Percentiles rank a stretch among this genome's conserved stretches.
These are phyloP conservation scores for Cottus gobio DNA, from an alignment of 2,113 vertebrate species.

Conservation along the genomic window DNA sequence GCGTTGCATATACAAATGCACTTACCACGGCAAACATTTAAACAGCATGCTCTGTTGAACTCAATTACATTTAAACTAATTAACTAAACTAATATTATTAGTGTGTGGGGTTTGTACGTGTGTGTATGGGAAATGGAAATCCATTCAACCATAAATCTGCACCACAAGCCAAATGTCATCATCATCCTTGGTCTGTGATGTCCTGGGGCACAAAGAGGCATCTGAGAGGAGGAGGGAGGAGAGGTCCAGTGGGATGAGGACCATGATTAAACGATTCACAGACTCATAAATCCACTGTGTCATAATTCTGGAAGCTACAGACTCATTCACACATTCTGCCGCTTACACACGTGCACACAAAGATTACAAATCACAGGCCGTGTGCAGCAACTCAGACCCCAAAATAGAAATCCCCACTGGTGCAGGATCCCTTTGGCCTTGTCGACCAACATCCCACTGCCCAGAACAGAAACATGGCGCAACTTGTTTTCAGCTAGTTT, in stretches of 20 bases:
- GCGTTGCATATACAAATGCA: background rate
- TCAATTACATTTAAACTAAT: background rate
- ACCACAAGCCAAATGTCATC: conserved; percentile 25
- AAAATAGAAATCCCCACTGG: background rate
- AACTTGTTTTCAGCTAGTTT: conserved; percentile 23
- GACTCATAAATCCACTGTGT: conserved; percentile 38
- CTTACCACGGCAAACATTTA: background rate
- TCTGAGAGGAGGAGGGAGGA: conserved; percentile 21
- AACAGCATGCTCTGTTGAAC: background rate
- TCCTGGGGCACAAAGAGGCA: conserved; percentile 27
- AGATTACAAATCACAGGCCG: conserved; percentile 15
- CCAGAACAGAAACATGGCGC: background rate
- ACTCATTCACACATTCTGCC: conserved; percentile 26
- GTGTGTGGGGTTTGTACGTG: background rate
- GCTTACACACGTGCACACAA: conserved; percentile 10
- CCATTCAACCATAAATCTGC: conserved; percentile 25
- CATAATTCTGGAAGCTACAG: conserved; percentile 30
- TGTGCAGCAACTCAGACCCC: background rate
- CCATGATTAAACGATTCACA: conserved; percentile 48
- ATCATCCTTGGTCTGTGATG: conserved; percentile 24
- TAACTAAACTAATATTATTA: background rate
- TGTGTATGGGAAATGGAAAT: background rate
- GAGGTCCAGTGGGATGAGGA: conserved; percentile 23
- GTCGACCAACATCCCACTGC: background rate
- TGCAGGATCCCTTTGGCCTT: conserved; percentile 2